Evolutionary conservation across 2,888 invertebrate genomes (phyloP), one percentile per base, ranked within the genome.

Genomic region (Drosophila tripunctata): DNA sequence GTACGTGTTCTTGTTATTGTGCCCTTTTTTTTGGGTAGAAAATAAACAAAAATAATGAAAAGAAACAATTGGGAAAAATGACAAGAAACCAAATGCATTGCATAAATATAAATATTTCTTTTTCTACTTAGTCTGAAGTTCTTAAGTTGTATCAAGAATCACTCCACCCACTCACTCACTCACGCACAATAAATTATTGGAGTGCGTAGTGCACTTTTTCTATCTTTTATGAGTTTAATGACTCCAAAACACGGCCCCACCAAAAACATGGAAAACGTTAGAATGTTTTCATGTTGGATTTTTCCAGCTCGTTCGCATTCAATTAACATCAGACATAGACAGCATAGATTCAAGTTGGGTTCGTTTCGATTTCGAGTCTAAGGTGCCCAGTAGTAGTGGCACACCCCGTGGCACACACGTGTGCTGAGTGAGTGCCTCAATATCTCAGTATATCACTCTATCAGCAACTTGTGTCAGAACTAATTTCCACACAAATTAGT

Each of bases 201-300:
- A 84, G 85, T 78, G 78, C 71, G 57, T 70, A 67, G 55, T 70
- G 70, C 60, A 65, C 70, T 84, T 78, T 77, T 44, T 50, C 35
- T 47, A 51, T 73, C 55, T 71, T 84, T 87, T 87, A 81, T 81
- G 81, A 69, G 87, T 81, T 84, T 81, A 87, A 81, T 87, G 81
- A 81, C 81, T 82, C 57, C 58, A 44, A 41, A 30, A 6, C 22
- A 35, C n/a, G 21, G 36, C 69, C 55, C 44, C 31, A 62, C 60
- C n/a, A 43, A 51, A 56, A 68, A 51, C 40, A 62, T 40, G 22
- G 22, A 50, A 54, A 76, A 57, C 40, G n/a, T n/a, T n/a, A n/a
- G n/a, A n/a, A 27, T 10, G 27, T 27, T 27, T 63, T 43, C 5
- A 40, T 27, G 14, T 40, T 10, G 3, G 38, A 51, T 40, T 40